phyloP scores from a whole-genome alignment of 1,140 invertebrate genomes.

The Drosophila triauraria region DNA sequence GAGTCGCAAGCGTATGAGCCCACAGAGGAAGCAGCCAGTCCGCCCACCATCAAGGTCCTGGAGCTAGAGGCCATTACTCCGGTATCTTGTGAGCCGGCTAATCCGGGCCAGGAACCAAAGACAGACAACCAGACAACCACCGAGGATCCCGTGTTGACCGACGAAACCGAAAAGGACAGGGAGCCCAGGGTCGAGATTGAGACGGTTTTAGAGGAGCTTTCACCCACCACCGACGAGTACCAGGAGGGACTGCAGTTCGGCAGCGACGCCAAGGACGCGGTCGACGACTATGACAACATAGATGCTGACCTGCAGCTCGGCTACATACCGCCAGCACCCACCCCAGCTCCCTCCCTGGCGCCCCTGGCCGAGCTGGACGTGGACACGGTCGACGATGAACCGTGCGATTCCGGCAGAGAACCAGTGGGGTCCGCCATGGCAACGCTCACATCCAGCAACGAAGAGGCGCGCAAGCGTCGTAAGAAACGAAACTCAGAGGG shows the following conservation, averaged over 20 bases:
- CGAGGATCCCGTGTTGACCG: conserved; percentile 1
- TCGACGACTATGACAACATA: conserved; percentile 63
- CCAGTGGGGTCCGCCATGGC: conserved; percentile 9
- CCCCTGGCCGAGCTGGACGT: conserved; percentile 89
- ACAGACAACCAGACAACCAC: conserved; percentile 17
- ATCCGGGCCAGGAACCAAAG: neutral
- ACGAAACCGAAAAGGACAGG: neutral
- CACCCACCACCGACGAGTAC: conserved; percentile 81
- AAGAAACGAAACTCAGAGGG: conserved; percentile 67
- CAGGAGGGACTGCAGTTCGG: conserved; percentile 74
- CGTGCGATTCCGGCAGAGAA: conserved; percentile 58
- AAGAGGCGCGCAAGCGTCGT: conserved; percentile 80
- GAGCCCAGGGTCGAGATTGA: conserved; percentile 22
- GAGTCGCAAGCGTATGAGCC: conserved; percentile 31
- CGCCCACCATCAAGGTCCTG: conserved; percentile 61
- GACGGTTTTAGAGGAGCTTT: conserved; percentile 59
- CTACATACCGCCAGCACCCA: conserved; percentile 75
- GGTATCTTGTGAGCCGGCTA: neutral
- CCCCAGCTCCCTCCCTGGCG: conserved; percentile 85
- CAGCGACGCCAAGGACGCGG: conserved; percentile 57
- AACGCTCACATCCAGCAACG: conserved; percentile 40
- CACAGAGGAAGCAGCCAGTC: conserved; percentile 18
- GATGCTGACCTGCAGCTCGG: conserved; percentile 57
- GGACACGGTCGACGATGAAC: conserved; percentile 88
- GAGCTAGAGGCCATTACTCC: conserved; percentile 16